Evolutionary conservation across 2,113 vertebrate species (phyloP).

Genomic region (Mionectes macconnelli): DNA sequence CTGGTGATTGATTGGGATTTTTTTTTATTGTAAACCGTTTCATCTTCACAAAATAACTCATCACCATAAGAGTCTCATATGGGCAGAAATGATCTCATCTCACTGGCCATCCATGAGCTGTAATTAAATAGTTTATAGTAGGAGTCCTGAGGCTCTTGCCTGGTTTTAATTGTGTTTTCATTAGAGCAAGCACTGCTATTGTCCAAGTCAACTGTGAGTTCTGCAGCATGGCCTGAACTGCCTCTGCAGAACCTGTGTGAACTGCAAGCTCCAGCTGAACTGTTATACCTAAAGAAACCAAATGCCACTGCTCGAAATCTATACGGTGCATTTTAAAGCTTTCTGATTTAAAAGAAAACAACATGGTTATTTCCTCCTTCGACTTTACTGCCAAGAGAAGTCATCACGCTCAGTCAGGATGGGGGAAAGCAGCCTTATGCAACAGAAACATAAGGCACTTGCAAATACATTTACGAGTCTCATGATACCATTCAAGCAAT

Average conservation of each 20-base stretch:
- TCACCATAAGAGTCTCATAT: neutral
- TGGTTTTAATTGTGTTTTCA: slow-evolving; percentile 32
- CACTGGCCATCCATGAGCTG: neutral
- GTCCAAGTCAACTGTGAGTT: neutral
- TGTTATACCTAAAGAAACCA: neutral
- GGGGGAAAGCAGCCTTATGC: neutral
- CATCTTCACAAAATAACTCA: neutral
- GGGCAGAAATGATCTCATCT: neutral
- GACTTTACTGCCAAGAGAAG: neutral
- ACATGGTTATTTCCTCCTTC: neutral
- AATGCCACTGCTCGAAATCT: neutral
- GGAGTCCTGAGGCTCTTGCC: neutral
- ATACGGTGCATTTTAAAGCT: neutral
- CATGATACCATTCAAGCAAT: neutral
- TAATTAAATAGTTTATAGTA: slow-evolving; percentile 39
- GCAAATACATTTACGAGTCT: neutral
- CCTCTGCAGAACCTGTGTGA: neutral
- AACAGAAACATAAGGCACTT: neutral
- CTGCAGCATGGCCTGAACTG: neutral
- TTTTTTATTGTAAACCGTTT: neutral
- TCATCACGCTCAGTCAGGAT: neutral
- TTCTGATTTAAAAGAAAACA: neutral
- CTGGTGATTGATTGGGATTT: neutral
- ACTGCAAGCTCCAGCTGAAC: neutral
- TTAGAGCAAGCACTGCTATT: neutral